phyloP scores from a whole-genome alignment of 2,113 vertebrate genomes.

The Scopus umbretta region DNA sequence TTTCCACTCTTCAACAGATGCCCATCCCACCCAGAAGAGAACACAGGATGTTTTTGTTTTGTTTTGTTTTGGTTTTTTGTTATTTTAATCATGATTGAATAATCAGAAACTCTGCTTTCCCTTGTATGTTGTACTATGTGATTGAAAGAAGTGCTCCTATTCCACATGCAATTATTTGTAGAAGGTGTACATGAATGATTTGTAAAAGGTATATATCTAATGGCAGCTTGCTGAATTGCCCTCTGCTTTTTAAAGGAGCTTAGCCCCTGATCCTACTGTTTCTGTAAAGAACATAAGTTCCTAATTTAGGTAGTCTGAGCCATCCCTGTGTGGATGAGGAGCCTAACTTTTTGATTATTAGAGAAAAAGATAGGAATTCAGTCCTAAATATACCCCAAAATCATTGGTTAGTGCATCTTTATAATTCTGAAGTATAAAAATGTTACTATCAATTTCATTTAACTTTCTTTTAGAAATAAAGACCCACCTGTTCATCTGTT shows the following conservation, averaged over 20 bases:
- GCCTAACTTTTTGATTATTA: not conserved
- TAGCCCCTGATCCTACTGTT: not conserved
- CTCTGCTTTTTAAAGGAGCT: not conserved
- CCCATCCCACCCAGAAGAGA: not conserved
- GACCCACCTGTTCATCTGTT: not conserved
- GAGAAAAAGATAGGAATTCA: not conserved
- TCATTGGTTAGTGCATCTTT: not conserved
- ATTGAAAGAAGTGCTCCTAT: not conserved
- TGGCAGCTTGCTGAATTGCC: not conserved
- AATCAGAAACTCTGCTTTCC: not conserved
- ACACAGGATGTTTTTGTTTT: too few species aligned
- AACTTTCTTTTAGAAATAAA: not conserved
- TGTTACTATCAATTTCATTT: not conserved
- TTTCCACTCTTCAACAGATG: not conserved
- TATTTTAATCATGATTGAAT: not conserved
- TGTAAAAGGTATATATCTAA: not conserved
- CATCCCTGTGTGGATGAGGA: not conserved
- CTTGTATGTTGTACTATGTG: not conserved
- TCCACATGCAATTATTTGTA: not conserved
- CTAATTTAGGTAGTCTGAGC: not conserved
- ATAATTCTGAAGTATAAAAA: not conserved
- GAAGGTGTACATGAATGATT: too few species aligned
- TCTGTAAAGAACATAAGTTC: not conserved
- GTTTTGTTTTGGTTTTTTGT: too few species aligned
- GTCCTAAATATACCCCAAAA: not conserved